Evolutionary conservation across 37 sponge, comb jelly and placozoan species (phyloP), one percentile per base, ranked within the genome.

Genomic region (Corticium candelabrum): DNA sequence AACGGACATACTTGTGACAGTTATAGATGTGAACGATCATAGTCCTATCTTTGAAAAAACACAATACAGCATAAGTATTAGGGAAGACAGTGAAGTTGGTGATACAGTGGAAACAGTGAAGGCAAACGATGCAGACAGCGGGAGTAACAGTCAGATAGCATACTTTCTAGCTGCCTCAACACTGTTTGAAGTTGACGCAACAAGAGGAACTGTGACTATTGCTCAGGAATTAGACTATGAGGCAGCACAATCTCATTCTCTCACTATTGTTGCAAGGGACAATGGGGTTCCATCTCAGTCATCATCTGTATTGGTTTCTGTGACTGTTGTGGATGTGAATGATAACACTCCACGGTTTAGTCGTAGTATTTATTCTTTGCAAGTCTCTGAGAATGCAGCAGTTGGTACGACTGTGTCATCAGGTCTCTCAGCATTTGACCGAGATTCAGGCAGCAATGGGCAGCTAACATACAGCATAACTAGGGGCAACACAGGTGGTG

Each of bases 21-120:
- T 70, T 70, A 68, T 31, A 7, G 89, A 94, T 80, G 78, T 81
- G n/a, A 88, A 88, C 75, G 95, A 94, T 41, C 84, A 85, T 77
- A 50, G 81, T 62, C 95, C 95, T 0, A 30, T 75, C 0, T 84
- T 94, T 41, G 7, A 39, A 41, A 39, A 38, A 35, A 80, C 92
- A 39, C 40, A 37, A 34, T 3, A 71, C n/a, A 84, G 40, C 30
- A 7, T 84, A 5, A 32, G 34, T 5, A 74, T 94, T 0, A 34
- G 62, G 75, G 95, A 94, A 69, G 40, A 80, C 34, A 39, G 67
- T 29, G 69, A 79, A 1, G 68, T 41, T 5, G 37, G 7, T 1
- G 69, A 83, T 34, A 7, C 29, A 1, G 50, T 84, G 0, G 38
- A 67, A 2, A 35, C 41, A 40, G 31, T 94, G 2, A 57, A 67